Conservation (phyloP, 1,140 invertebrate genomes). For the Bombus pyrosoma region DNA sequence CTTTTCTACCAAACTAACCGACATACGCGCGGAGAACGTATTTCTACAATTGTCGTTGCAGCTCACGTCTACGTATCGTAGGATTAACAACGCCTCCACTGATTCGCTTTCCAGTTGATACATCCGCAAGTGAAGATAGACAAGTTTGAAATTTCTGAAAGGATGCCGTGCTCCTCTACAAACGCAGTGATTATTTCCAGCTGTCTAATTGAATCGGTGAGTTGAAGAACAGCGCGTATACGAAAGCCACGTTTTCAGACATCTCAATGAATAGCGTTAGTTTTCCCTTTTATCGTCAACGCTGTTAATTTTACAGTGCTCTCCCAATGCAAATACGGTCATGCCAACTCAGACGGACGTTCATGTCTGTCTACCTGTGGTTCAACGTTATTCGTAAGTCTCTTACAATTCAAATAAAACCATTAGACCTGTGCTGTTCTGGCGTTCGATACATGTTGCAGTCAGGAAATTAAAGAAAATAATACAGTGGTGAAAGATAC, state of each 20-base stretch:
- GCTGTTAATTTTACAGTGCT: no score
- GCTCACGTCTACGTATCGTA: not conserved
- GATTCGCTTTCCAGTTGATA: not conserved
- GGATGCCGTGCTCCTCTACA: not conserved
- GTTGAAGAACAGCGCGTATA: not conserved
- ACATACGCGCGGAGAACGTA: not conserved
- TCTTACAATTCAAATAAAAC: not conserved
- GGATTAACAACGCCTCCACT: constrained; percentile 5
- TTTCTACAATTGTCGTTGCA: constrained; percentile 2
- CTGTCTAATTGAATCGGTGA: not conserved
- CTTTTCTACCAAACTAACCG: no score
- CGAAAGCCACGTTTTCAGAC: not conserved
- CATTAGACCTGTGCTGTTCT: no score
- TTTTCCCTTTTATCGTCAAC: not conserved
- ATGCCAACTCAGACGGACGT: not conserved
- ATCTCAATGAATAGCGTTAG: not conserved
- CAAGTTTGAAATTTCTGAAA: not conserved
- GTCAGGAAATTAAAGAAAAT: not conserved
- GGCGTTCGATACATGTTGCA: not conserved
- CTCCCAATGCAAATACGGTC: no score
- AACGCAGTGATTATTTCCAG: not conserved
- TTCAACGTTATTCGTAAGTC: no score
- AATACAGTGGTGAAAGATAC: not conserved
- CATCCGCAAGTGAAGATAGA: not conserved
- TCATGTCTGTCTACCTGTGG: not conserved